phyloP scores from a whole-genome alignment of 2,888 invertebrate species.

The Sinopyrophorus schimmeli region DNA sequence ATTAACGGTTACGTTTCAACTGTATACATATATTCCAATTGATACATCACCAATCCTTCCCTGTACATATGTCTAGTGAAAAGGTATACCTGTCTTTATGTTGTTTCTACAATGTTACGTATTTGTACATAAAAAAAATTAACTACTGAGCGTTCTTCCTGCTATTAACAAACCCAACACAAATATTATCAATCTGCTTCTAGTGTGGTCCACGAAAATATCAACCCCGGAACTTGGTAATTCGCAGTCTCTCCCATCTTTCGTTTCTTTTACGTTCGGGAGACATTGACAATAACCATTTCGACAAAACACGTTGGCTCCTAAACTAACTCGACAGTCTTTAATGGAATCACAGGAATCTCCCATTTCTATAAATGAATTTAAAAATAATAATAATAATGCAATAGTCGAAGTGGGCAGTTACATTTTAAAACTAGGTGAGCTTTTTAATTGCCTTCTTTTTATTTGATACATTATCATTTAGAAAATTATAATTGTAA shows the following conservation, averaged over 20 bases:
- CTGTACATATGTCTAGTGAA: constrained; percentile 16
- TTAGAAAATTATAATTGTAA: too few relatives aligned
- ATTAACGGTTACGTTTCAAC: constrained; percentile 18
- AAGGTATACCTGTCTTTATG: constrained; percentile 34
- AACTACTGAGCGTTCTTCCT: too few relatives aligned
- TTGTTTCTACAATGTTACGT: constrained; percentile 41
- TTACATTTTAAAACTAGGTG: too few relatives aligned
- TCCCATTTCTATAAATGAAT: constrained; percentile 27
- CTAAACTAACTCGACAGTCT: constrained; percentile 24
- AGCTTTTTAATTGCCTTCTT: too few relatives aligned
- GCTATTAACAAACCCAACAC: too few relatives aligned
- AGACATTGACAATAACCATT: constrained; percentile 34
- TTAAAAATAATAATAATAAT: background rate
- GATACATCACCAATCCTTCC: constrained; percentile 16
- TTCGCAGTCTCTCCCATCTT: constrained; percentile 18
- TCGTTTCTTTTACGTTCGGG: constrained; percentile 16
- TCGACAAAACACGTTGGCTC: constrained; percentile 21
- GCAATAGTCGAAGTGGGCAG: background rate
- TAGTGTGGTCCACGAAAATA: too few relatives aligned
- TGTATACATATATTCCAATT: constrained; percentile 10
- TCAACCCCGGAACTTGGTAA: background rate
- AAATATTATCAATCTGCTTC: too few relatives aligned
- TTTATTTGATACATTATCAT: too few relatives aligned
- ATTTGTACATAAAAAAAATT: constrained; percentile 40
- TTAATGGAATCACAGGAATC: constrained; percentile 26